A percentile compares a stretch with the other conserved stretches of the same genome.
Conservation (phyloP, 2,888 invertebrate genomes). For the Perizoma affinitatum region DNA sequence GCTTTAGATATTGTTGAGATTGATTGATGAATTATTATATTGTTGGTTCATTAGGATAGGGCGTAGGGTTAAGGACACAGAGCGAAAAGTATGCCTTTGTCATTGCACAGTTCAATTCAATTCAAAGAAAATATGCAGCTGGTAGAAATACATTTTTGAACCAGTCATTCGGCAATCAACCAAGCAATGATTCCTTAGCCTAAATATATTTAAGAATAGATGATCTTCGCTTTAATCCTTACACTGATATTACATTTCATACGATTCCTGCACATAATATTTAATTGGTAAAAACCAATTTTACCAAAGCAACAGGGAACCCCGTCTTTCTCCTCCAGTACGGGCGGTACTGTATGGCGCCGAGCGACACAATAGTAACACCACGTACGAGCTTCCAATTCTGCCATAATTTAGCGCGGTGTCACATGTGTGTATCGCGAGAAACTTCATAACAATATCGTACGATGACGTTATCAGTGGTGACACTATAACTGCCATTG, state of each 20-base stretch:
- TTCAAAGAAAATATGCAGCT: constrained; percentile 8
- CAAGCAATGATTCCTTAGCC: constrained; percentile 29
- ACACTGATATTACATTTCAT: not conserved
- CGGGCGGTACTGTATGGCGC: too few relatives aligned
- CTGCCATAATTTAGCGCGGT: too few relatives aligned
- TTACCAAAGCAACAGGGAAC: too few relatives aligned
- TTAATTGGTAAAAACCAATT: too few relatives aligned
- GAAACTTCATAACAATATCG: too few relatives aligned
- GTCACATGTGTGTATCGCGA: too few relatives aligned
- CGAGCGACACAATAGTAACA: too few relatives aligned
- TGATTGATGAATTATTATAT: constrained; percentile 51
- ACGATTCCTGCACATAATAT: not conserved
- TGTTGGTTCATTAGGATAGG: constrained; percentile 58
- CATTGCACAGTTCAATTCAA: constrained; percentile 23
- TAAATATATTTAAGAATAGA: constrained; percentile 27
- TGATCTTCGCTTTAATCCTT: constrained; percentile 19
- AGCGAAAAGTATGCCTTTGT: constrained; percentile 29
- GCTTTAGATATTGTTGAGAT: constrained; percentile 57
- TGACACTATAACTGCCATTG: too few relatives aligned
- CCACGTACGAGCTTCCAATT: too few relatives aligned
- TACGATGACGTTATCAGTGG: too few relatives aligned
- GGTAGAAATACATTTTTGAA: not conserved
- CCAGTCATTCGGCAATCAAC: too few relatives aligned
- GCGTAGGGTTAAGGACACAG: constrained; percentile 50
- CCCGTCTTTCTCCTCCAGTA: too few relatives aligned